Conservation (phyloP, 2,113 vertebrate genomes). For the Rattus rattus region DNA sequence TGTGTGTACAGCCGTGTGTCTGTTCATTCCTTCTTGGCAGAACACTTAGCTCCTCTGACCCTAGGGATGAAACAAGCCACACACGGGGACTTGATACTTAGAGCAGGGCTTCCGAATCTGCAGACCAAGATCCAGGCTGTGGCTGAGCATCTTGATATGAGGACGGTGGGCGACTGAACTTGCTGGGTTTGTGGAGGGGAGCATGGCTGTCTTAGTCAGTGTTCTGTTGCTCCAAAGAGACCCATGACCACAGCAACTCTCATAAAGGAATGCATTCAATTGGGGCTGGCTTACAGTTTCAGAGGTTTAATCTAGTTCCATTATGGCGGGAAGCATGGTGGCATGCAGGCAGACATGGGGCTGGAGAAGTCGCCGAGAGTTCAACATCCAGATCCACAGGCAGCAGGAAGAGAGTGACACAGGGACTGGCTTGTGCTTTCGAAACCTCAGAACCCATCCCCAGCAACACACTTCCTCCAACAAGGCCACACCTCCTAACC, state of each 20-base stretch:
- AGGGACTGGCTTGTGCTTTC: background rate
- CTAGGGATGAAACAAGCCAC: constrained; percentile 73
- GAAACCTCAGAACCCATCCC: background rate
- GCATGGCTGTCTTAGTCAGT: background rate
- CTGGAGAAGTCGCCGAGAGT: background rate
- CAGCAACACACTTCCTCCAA: background rate
- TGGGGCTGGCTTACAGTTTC: background rate
- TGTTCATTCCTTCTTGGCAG: constrained; percentile 74
- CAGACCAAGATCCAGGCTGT: constrained; percentile 39
- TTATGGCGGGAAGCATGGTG: background rate
- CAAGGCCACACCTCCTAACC: background rate
- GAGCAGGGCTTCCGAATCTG: constrained; percentile 71
- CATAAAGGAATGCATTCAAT: background rate
- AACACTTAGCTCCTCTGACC: background rate
- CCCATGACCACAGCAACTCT: background rate
- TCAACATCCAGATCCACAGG: background rate
- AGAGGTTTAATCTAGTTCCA: background rate
- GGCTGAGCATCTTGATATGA: constrained; percentile 70
- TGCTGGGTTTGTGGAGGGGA: constrained; percentile 57
- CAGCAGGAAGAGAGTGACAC: background rate
- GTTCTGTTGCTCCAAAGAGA: background rate
- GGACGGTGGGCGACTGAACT: constrained; percentile 45
- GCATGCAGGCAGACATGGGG: too few species aligned
- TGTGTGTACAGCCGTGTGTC: constrained; percentile 74
- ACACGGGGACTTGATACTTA: constrained; percentile 54